Conservation (phyloP, 2,797 vertebrate genomes). For the Tadarida brasiliensis region DNA sequence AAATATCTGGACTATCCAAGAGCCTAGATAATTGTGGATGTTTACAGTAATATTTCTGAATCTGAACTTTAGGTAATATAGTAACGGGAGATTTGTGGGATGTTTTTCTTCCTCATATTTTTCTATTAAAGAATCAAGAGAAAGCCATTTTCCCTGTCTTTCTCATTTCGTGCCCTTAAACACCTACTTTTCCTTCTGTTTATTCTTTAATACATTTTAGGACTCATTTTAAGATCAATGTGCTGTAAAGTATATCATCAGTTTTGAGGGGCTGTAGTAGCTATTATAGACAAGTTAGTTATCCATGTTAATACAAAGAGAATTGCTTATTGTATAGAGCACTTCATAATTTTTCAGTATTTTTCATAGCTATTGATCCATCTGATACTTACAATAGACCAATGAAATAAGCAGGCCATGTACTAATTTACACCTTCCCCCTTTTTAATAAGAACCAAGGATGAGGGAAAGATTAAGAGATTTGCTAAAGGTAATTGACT, state of each 20-base stretch:
- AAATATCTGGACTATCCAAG: not conserved
- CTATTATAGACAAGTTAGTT: not conserved
- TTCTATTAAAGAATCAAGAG: constrained; percentile 56
- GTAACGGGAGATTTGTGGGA: constrained; percentile 14
- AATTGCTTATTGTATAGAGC: not conserved
- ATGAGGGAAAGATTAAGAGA: not conserved
- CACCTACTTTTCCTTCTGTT: constrained; percentile 57
- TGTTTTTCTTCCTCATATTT: constrained; percentile 45
- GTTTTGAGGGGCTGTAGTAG: constrained; percentile 11
- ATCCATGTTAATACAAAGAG: not conserved
- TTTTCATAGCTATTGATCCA: not conserved
- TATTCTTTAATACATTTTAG: constrained; percentile 66
- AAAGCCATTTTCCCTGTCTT: constrained; percentile 56
- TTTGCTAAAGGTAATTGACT: not conserved
- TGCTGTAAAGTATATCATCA: not conserved
- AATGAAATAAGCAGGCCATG: not conserved
- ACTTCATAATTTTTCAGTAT: not conserved
- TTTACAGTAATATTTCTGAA: constrained; percentile 56
- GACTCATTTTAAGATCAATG: constrained; percentile 59
- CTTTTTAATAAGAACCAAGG: not conserved
- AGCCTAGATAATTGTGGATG: constrained; percentile 24
- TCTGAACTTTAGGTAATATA: constrained; percentile 53
- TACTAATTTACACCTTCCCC: not conserved
- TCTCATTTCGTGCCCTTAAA: constrained; percentile 9
- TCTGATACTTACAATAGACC: not conserved